Evolutionary conservation across 2,888 invertebrate species (phyloP).

Genomic region (Macrosoma leucophasiata): DNA sequence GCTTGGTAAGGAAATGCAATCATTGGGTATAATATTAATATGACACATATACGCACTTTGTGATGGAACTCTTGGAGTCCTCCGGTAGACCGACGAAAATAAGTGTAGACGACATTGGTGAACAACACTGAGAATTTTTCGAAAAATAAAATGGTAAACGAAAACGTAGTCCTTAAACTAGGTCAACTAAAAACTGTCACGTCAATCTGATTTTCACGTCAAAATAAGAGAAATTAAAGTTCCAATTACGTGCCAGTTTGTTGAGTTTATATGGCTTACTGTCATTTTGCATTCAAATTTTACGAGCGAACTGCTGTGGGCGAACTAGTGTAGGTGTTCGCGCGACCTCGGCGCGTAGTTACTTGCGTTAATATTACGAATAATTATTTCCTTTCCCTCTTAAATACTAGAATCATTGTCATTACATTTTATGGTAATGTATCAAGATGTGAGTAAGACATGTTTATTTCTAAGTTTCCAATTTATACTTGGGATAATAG

Average conservation of each 20-base stretch:
- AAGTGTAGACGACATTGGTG: slow-evolving; percentile 78
- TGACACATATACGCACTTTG: slow-evolving; percentile 66
- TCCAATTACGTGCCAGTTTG: slow-evolving; percentile 44
- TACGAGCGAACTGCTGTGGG: slow-evolving; percentile 56
- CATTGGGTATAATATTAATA: no score
- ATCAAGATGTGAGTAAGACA: no score
- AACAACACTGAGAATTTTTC: slow-evolving; percentile 36
- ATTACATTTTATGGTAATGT: no score
- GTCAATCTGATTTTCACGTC: slow-evolving; percentile 17
- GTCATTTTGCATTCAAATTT: slow-evolving; percentile 41
- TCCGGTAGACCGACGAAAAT: slow-evolving; percentile 76
- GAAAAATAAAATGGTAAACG: slow-evolving; percentile 22
- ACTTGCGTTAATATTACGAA: slow-evolving; percentile 36
- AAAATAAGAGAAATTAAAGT: slow-evolving; percentile 15
- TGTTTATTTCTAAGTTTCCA: background rate
- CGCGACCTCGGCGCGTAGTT: slow-evolving; percentile 35
- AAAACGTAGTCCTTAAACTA: slow-evolving; percentile 12
- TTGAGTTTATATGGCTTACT: slow-evolving; percentile 45
- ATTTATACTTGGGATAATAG: no score
- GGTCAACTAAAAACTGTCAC: slow-evolving; percentile 17
- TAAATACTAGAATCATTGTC: slow-evolving; percentile 9
- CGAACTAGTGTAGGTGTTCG: slow-evolving; percentile 48
- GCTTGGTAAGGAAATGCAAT: no score
- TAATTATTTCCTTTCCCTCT: slow-evolving; percentile 39
- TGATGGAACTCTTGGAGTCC: slow-evolving; percentile 79